Evolutionary conservation across 2,797 vertebrate species (phyloP), one percentile per base, ranked within the genome.

Genomic region (Euthynnus affinis): DNA sequence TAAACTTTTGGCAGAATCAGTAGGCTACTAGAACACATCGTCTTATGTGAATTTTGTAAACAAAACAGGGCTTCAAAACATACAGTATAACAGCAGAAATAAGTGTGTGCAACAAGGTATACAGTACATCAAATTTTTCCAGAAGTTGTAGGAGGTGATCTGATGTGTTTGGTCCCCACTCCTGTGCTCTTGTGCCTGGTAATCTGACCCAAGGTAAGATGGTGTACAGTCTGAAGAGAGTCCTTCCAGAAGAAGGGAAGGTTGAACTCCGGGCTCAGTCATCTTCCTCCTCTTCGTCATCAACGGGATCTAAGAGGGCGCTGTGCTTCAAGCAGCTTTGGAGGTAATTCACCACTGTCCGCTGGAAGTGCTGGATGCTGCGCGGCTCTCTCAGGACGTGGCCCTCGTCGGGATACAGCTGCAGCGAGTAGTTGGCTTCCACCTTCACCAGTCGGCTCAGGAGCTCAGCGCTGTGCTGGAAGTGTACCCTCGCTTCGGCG

Each of bases 381-480:
- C 89, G 90, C 5, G 92, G 90, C 51, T 93, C 94, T 72, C 93
- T 88, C 37, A 96, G 91, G 58, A 62, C 25, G 84, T 97, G 96
- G 70, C 95, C 96, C 86, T 96, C 96, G 4, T 97, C 96, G 13
- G 96, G 96, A 74, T 96, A 96, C 67, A 97, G 91, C 94, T 97
- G 94, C 73, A 94, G 87, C 0, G 94, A 93, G 92, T 94, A 95
- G 90, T 95, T 95, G 82, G 92, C 93, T 34, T 95, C 94, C 65
- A 94, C 92, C 85, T 92, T 95, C 80, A 96, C 95, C 69, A 97
- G 90, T 14, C 94, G 95, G 88, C 90, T 95, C 71, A 97, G 90
- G 68, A 97, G 94, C 84, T 97, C 96, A 6, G 96, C 96, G 3
- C 94, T 96, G 87, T 97, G 96, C 88, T 97, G 96, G 91, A 97